phyloP scores from a whole-genome alignment of 2,797 vertebrate genomes.

The Rhabdomys pumilio region DNA sequence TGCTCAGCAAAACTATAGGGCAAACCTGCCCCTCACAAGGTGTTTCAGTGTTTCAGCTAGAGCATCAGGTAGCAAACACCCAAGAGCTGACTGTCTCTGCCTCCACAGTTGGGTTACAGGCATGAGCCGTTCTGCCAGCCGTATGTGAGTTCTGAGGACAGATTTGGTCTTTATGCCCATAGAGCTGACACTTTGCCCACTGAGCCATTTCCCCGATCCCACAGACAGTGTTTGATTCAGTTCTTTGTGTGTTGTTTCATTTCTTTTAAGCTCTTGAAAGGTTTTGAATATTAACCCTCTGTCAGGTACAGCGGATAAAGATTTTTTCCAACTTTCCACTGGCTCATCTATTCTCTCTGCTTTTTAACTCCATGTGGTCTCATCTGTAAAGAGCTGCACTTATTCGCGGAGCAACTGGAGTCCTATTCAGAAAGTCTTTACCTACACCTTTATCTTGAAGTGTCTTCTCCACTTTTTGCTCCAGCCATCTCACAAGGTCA shows the following conservation, averaged over 20 bases:
- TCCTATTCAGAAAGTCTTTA: background rate
- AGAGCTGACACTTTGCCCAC: background rate
- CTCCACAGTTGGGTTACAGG: background rate
- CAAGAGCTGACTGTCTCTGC: background rate
- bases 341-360: background rate
- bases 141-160: background rate
- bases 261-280: background rate
- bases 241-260: background rate
- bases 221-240: background rate
- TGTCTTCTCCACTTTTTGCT: background rate
- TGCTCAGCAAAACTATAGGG: background rate
- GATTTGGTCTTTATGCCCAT: background rate
- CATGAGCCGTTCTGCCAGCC: background rate
- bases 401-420: background rate
- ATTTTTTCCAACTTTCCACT: background rate
- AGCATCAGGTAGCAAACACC: background rate
- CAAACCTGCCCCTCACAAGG: background rate
- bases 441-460: background rate
- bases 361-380: background rate
- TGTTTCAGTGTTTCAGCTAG: background rate
- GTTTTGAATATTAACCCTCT: background rate
- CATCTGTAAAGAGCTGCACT: background rate
- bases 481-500: background rate
- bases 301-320: background rate
- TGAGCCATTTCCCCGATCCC: background rate